These are phyloP conservation scores for Xerus inauris DNA, from an alignment of 2,113 vertebrate species.

Conservation along the genomic window DNA sequence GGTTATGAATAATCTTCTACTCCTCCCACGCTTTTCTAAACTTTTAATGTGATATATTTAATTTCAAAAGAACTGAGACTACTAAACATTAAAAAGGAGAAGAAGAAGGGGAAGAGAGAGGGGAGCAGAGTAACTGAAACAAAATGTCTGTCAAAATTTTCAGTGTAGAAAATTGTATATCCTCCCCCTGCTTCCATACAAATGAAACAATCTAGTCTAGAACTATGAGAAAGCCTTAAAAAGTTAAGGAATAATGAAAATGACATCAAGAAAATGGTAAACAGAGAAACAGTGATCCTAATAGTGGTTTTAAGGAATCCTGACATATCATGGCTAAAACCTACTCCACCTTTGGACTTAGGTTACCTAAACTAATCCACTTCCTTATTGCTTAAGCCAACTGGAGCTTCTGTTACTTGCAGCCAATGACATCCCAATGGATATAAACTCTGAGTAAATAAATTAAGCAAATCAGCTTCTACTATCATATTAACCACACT, in stretches of 20 bases:
- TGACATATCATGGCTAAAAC: neutral
- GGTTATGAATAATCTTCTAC: neutral
- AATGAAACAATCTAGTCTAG: neutral
- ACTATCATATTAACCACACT: neutral
- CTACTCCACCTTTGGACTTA: neutral
- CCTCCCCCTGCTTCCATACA: neutral
- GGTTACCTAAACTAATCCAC: neutral
- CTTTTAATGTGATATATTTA: conserved; percentile 11
- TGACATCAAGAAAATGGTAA: neutral
- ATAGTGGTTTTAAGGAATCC: neutral
- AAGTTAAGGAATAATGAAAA: neutral
- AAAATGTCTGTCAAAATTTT: conserved; percentile 21
- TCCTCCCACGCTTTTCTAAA: neutral
- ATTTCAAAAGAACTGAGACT: conserved; percentile 5
- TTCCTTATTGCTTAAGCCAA: neutral
- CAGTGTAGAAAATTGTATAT: neutral
- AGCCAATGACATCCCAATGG: neutral
- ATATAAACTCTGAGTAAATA: conserved; percentile 8
- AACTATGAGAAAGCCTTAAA: conserved; percentile 7
- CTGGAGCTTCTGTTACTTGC: neutral
- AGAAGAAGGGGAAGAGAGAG: neutral
- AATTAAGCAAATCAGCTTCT: neutral
- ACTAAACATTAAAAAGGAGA: neutral
- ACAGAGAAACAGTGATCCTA: neutral
- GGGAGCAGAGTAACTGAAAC: neutral